These are phyloP conservation scores for Pteria penguin DNA, from an alignment of 2,888 invertebrate genomes.

Conservation along the genomic window DNA sequence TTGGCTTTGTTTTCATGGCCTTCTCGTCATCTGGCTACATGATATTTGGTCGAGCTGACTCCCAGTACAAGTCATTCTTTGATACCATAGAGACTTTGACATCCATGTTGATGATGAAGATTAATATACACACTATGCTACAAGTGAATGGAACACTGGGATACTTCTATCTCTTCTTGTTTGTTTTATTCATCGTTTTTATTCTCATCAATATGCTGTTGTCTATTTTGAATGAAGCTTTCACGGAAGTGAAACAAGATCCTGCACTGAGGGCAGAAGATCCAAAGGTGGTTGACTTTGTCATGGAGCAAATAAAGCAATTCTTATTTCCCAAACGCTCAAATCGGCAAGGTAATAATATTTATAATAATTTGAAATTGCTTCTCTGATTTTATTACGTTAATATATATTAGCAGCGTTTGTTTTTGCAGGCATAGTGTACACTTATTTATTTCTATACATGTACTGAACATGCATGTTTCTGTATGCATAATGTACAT, in stretches of 20 bases:
- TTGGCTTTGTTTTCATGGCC: constrained; percentile 69
- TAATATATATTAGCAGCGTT: background rate
- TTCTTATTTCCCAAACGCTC: constrained; percentile 1
- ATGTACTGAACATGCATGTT: too few species aligned
- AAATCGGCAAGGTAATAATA: background rate
- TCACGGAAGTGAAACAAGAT: constrained; percentile 63
- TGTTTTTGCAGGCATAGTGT: background rate
- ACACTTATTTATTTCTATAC: too few species aligned
- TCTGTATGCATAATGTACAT: too few species aligned
- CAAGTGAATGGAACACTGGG: constrained; percentile 54
- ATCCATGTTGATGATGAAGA: constrained; percentile 69
- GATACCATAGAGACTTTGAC: constrained; percentile 73
- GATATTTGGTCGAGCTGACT: constrained; percentile 50
- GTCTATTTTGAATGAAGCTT: constrained; percentile 70
- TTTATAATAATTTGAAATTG: background rate
- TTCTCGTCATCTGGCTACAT: constrained; percentile 72
- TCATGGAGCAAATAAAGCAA: constrained; percentile 57
- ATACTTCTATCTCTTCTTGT: constrained; percentile 63
- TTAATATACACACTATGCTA: constrained; percentile 65
- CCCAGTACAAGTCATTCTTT: constrained; percentile 61
- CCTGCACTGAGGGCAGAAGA: constrained; percentile 65
- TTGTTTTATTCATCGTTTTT: constrained; percentile 63
- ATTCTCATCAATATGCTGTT: constrained; percentile 74
- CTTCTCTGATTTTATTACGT: background rate
- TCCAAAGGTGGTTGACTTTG: constrained; percentile 71